A percentile compares a stretch with the other conserved stretches of the same genome.
These are phyloP conservation scores for Aporophyla nigra DNA, from an alignment of 2,888 invertebrate species.

Conservation along the genomic window DNA sequence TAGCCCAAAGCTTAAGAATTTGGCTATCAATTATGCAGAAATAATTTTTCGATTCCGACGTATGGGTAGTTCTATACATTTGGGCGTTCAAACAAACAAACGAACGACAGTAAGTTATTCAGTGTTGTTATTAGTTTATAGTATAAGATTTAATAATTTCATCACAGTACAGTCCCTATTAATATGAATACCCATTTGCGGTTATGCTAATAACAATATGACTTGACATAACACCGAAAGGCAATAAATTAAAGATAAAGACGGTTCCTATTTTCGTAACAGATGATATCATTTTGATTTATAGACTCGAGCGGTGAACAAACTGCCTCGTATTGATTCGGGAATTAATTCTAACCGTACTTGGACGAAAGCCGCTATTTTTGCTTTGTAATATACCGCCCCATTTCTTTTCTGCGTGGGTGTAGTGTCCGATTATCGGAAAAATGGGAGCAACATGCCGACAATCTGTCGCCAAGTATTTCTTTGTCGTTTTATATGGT, in stretches of 20 bases:
- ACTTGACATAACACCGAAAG: slow-evolving; percentile 30
- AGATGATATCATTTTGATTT: slow-evolving; percentile 63
- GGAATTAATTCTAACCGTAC: slow-evolving; percentile 53
- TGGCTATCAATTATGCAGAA: no score
- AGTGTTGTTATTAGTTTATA: no score
- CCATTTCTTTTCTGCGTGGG: slow-evolving; percentile 43
- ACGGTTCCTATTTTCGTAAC: slow-evolving; percentile 60
- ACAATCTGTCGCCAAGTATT: slow-evolving; percentile 34
- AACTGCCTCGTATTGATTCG: slow-evolving; percentile 43
- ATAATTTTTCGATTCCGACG: no score
- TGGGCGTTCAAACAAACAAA: no score
- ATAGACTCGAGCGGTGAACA: slow-evolving; percentile 45
- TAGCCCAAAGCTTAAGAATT: no score
- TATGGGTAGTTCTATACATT: no score
- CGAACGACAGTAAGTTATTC: no score
- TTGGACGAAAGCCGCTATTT: slow-evolving; percentile 38
- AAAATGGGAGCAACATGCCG: slow-evolving; percentile 42
- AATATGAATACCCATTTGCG: neutral
- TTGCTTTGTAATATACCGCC: slow-evolving; percentile 31
- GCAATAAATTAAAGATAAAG: slow-evolving; percentile 61
- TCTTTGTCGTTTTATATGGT: neutral
- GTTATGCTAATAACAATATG: slow-evolving; percentile 42
- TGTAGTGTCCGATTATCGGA: slow-evolving; percentile 32
- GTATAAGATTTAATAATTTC: neutral
- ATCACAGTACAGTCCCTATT: neutral